Conservation (phyloP, 92 coral and sea anemone genomes). For the Actinostola sp. region DNA sequence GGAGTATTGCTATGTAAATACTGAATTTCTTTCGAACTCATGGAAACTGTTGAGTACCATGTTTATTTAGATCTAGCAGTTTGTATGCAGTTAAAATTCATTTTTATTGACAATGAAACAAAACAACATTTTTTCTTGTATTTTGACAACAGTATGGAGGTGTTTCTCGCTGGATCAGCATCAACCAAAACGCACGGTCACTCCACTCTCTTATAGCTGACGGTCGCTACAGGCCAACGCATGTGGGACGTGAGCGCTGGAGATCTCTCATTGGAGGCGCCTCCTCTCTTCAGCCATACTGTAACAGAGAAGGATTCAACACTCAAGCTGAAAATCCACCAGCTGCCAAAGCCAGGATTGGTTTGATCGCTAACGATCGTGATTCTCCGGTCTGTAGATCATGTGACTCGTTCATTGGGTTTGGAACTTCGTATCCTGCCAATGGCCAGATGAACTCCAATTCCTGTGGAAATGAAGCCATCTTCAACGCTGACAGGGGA, state of each 20-base stretch:
- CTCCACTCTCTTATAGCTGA: conserved; percentile 8
- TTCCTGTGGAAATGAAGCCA: conserved; percentile 3
- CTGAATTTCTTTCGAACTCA: background rate
- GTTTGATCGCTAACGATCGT: conserved; percentile 15
- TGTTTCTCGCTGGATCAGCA: conserved; percentile 3
- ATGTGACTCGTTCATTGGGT: conserved; percentile 20
- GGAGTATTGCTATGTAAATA: background rate
- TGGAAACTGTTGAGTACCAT: too few relatives aligned
- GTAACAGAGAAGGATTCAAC: conserved; percentile 51
- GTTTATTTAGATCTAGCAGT: too few relatives aligned
- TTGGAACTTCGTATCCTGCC: conserved; percentile 29
- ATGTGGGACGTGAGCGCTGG: conserved; percentile 37
- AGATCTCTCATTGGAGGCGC: conserved; percentile 3
- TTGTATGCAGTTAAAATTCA: too few relatives aligned
- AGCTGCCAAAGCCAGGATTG: conserved; percentile 14
- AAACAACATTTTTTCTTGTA: background rate
- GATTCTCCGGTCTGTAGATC: background rate
- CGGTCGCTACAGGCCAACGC: background rate
- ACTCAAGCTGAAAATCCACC: conserved; percentile 1
- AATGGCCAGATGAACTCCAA: background rate
- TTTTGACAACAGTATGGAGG: background rate
- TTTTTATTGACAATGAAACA: too few relatives aligned
- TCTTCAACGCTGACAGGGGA: background rate
- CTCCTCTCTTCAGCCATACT: conserved; percentile 9
- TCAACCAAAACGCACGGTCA: conserved; percentile 18